These are phyloP conservation scores for Corvus moneduloides DNA, from an alignment of 2,113 vertebrate species.

Conservation along the genomic window DNA sequence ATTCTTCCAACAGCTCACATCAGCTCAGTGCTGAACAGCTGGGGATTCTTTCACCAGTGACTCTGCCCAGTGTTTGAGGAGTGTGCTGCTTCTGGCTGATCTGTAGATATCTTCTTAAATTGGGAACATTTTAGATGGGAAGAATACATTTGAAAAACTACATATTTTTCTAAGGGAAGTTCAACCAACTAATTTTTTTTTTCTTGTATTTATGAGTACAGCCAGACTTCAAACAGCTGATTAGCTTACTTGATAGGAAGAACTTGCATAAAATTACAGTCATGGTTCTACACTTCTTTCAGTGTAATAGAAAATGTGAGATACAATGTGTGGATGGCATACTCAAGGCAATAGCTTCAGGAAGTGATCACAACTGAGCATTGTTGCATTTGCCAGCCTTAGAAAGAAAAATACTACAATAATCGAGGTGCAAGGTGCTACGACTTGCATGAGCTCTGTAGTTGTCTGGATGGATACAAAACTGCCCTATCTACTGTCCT, in stretches of 20 bases:
- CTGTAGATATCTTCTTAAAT: neutral
- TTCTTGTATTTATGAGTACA: neutral
- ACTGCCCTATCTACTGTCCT: neutral
- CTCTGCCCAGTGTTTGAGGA: neutral
- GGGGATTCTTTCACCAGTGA: neutral
- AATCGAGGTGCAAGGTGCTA: neutral
- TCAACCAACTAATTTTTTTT: neutral
- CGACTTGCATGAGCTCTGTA: neutral
- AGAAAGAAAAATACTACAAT: neutral
- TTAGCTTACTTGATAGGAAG: neutral
- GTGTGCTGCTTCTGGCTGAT: neutral
- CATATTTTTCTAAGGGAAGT: neutral
- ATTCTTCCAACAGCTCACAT: neutral
- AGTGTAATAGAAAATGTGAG: neutral
- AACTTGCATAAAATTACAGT: neutral
- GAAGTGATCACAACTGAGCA: neutral
- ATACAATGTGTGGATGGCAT: neutral
- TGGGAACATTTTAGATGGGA: neutral
- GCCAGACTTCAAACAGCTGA: neutral
- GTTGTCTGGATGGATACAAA: neutral
- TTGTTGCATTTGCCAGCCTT: neutral
- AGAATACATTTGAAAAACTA: neutral
- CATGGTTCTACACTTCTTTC: neutral
- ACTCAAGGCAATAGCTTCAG: neutral
- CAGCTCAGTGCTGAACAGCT: neutral